Evolutionary conservation across 2,797 vertebrate genomes (phyloP), one percentile per base, ranked within the genome.

Genomic region (Hydrolagus colliei): DNA sequence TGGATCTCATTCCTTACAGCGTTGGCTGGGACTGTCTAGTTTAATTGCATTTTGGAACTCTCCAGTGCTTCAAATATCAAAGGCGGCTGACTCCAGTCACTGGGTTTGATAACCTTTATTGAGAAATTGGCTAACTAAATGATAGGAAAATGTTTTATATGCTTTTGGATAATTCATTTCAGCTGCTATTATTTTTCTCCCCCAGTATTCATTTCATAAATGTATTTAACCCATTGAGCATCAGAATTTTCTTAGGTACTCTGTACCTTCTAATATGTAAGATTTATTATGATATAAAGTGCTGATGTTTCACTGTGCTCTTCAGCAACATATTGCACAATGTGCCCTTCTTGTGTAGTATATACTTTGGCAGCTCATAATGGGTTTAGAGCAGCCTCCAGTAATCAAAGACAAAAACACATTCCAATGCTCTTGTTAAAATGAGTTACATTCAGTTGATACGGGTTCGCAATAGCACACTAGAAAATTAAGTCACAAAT

Each of bases 391-490:
- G 32, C 75, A 52, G 20, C 18, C 52, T 77, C 61, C 75, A 77
- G 20, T 77, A 59, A 59, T 52, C 41, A 61, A 59, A 77, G 41
- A 76, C 52, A 61, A 52, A 76, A 18, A 59, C 52, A n/a, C 41
- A 59, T n/a, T 52, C 41, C 52, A n/a, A 61, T 20, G 12, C 63
- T 65, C 22, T 79, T 13, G 22, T 80, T 65, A 59, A 32, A 67
- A 67, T 67, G 67, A 80, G 61, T 77, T 77, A 20, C 52, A 80
- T 67, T 67, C 67, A 27, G 67, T 61, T 80, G 61, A 65, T 65
- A 16, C 63, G 2, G 2, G 67, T 65, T 80, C n/a, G 14, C 61
- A 61, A 63, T 22, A 14, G 22, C 22, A 32, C 9, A 61, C 13
- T 16, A 63, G 13, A 27, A 80, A 35, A 61, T 78, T 10, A 4